Conservation (phyloP, 2,113 vertebrate genomes). For the Salvator merianae region DNA sequence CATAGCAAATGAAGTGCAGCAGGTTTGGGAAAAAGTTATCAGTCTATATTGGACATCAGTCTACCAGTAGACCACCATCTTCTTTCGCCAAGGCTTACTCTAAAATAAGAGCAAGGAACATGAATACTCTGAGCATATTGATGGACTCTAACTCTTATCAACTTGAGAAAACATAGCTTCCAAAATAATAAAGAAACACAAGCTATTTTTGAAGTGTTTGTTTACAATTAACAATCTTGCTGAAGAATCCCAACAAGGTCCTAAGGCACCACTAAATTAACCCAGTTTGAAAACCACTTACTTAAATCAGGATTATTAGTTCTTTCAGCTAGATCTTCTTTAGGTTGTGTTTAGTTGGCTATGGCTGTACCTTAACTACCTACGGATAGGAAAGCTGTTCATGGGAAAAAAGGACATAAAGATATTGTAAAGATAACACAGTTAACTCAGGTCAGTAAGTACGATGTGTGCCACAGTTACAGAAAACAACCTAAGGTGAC, state of each 20-base stretch:
- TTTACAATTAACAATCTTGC: neutral
- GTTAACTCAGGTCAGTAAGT: neutral
- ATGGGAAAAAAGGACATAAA: neutral
- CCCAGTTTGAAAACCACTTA: neutral
- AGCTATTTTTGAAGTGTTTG: neutral
- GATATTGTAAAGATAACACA: neutral
- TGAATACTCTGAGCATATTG: too few relatives aligned
- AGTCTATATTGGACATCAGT: neutral
- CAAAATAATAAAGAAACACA: neutral
- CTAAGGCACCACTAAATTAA: neutral
- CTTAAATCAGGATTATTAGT: neutral
- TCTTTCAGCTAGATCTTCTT: neutral
- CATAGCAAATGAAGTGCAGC: too few relatives aligned
- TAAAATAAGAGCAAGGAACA: neutral
- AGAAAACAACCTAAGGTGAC: neutral
- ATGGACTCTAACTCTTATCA: neutral
- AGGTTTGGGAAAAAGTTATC: too few relatives aligned
- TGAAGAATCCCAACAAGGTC: neutral
- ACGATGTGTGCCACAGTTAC: neutral
- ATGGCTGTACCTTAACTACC: neutral
- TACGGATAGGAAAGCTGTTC: neutral
- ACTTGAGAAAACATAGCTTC: neutral
- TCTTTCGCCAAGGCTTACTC: too few relatives aligned
- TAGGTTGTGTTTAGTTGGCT: neutral
- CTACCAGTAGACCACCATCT: neutral